These are phyloP conservation scores for Papilio machaon DNA, from an alignment of 1,140 invertebrate genomes.

Conservation along the genomic window DNA sequence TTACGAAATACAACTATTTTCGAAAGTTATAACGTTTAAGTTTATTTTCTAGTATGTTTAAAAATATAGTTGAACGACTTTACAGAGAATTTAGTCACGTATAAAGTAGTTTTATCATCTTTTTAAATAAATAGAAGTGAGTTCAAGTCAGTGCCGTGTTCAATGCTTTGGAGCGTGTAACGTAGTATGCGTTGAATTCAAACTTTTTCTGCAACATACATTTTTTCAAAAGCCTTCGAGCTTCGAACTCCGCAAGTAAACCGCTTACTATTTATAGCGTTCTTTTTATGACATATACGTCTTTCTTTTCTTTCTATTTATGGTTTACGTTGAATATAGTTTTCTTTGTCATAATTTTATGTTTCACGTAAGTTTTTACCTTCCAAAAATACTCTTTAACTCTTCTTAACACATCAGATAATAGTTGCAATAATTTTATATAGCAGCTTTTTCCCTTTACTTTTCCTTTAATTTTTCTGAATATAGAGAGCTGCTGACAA, in stretches of 20 bases:
- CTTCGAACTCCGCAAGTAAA: conserved; percentile 2
- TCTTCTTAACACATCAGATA: too few species aligned
- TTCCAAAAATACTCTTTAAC: too few species aligned
- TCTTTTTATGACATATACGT: neutral
- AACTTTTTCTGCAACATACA: conserved; percentile 7
- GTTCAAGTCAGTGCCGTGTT: conserved; percentile 4
- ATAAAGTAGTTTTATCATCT: neutral
- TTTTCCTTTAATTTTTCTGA: too few species aligned
- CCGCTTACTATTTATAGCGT: conserved; percentile 3
- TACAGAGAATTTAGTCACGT: neutral
- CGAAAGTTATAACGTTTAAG: neutral
- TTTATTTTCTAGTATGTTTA: neutral
- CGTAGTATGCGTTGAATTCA: conserved; percentile 22
- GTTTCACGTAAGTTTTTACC: neutral
- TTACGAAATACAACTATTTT: neutral
- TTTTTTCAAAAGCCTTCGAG: conserved; percentile 22
- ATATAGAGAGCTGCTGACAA: neutral
- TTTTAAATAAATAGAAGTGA: conserved; percentile 13
- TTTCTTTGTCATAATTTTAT: neutral
- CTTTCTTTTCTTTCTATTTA: neutral
- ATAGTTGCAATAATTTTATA: too few species aligned
- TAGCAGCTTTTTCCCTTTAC: neutral
- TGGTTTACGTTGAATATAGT: neutral
- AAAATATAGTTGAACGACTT: neutral
- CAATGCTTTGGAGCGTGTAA: conserved; percentile 20